A percentile compares a stretch with the other conserved stretches of the same genome.
Conservation (phyloP, 2,888 invertebrate species). For the Megamerina dolium region DNA sequence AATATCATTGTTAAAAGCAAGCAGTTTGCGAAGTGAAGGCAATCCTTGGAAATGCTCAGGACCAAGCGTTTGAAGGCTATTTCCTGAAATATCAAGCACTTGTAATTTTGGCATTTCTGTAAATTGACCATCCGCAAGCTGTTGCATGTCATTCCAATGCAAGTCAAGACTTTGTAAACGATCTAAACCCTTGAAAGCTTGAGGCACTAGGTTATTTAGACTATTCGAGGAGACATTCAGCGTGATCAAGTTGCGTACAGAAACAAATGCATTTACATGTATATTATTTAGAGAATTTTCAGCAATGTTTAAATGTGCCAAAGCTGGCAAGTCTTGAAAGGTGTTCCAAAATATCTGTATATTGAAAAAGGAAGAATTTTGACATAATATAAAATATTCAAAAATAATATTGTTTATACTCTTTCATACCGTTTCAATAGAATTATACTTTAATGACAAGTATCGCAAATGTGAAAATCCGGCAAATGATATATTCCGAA, state of each 20-base stretch:
- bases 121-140: constrained; percentile 28
- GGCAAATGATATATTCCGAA: constrained; percentile 29
- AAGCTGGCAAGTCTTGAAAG: constrained; percentile 25
- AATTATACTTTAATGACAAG: constrained; percentile 34
- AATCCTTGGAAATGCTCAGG: constrained; percentile 30
- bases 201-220: constrained; percentile 27
- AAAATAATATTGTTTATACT: neutral
- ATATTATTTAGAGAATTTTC: constrained; percentile 28
- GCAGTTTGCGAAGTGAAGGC: constrained; percentile 31
- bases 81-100: constrained; percentile 36
- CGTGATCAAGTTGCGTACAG: constrained; percentile 28
- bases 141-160: constrained; percentile 34
- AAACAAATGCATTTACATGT: constrained; percentile 31
- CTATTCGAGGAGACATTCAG: constrained; percentile 37
- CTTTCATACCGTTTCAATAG: constrained; percentile 28
- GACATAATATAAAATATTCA: too few relatives aligned
- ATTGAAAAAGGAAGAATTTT: too few relatives aligned
- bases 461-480: constrained; percentile 26
- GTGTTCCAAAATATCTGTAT: constrained; percentile 28
- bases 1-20: constrained; percentile 37
- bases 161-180: constrained; percentile 29
- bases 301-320: constrained; percentile 30
- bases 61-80: constrained; percentile 31
- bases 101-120: constrained; percentile 28
- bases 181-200: constrained; percentile 29